A percentile compares a stretch with the other conserved stretches of the same genome.
Conservation (phyloP, 2,113 vertebrate genomes). For the Brachirus orientalis region DNA sequence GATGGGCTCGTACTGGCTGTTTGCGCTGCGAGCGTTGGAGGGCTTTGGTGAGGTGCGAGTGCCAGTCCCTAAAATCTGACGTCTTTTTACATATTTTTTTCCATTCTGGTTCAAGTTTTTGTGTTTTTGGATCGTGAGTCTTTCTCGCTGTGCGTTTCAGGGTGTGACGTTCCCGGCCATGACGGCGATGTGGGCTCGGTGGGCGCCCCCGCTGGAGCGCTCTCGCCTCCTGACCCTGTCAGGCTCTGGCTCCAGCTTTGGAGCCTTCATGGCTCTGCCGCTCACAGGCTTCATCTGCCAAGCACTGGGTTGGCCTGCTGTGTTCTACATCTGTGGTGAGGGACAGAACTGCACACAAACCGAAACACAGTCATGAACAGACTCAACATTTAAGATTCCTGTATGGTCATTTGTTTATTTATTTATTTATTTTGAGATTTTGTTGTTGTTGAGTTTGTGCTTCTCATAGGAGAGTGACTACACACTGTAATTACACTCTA, state of each 20-base stretch:
- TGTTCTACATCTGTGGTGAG: conserved; percentile 89
- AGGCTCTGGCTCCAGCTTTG: conserved; percentile 81
- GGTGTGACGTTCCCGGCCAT: conserved; percentile 83
- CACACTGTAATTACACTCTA: no score
- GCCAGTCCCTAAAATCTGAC: no score
- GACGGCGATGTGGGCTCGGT: conserved; percentile 86
- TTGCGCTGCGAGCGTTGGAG: conserved; percentile 77
- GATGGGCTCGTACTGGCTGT: conserved; percentile 76
- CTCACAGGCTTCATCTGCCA: conserved; percentile 84
- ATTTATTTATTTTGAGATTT: no score
- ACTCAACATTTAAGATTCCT: no score
- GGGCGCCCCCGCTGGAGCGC: conserved; percentile 86
- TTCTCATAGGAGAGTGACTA: no score
- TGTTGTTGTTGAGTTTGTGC: no score
- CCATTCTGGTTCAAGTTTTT: background rate
- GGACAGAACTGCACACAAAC: no score
- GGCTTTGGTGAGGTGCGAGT: conserved; percentile 80
- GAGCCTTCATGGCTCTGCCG: conserved; percentile 84
- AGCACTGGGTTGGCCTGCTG: conserved; percentile 84
- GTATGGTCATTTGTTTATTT: no score
- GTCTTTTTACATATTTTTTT: background rate
- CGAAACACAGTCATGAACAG: no score
- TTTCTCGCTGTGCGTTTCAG: conserved; percentile 47
- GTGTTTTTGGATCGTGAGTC: background rate
- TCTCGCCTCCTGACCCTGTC: conserved; percentile 82